Percentiles rank a stretch among this genome's conserved stretches.
These are phyloP conservation scores for Halocynthia roretzi DNA, from an alignment of 23 tunicate species.

Conservation along the genomic window DNA sequence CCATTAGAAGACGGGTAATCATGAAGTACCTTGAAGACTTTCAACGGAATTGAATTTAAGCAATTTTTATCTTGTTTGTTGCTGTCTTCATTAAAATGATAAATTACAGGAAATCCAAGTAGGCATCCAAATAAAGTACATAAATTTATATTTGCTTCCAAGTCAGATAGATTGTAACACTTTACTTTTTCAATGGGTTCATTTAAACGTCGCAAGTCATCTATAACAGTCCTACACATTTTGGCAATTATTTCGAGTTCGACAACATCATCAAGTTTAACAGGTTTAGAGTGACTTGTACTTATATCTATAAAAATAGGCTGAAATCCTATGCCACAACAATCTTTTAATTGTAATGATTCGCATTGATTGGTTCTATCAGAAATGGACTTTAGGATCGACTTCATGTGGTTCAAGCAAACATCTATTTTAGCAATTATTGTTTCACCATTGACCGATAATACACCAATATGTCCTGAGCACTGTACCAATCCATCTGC, in stretches of 20 bases:
- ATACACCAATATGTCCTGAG: not conserved
- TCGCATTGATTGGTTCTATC: not conserved
- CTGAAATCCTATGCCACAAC: not conserved
- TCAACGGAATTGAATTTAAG: constrained; percentile 1
- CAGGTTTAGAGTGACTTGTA: not conserved
- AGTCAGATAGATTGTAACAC: too few species aligned
- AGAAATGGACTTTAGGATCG: not conserved
- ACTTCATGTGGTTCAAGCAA: not conserved
- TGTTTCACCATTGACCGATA: not conserved
- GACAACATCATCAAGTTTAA: not conserved
- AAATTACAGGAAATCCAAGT: constrained; percentile 14
- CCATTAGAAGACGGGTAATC: not conserved
- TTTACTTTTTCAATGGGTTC: too few species aligned
- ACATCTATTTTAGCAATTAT: not conserved
- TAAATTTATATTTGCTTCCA: not conserved
- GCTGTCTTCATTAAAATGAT: not conserved
- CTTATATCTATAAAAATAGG: constrained; percentile 10
- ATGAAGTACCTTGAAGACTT: not conserved
- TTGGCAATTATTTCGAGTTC: too few species aligned
- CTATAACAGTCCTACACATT: too few species aligned
- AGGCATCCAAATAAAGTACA: constrained; percentile 16
- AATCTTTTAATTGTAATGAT: not conserved
- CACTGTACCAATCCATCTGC: not conserved
- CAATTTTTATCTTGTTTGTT: constrained; percentile 1
- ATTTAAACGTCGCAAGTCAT: too few species aligned